Conservation (phyloP, 2,113 vertebrate genomes). For the Cynopterus brachyotis region DNA sequence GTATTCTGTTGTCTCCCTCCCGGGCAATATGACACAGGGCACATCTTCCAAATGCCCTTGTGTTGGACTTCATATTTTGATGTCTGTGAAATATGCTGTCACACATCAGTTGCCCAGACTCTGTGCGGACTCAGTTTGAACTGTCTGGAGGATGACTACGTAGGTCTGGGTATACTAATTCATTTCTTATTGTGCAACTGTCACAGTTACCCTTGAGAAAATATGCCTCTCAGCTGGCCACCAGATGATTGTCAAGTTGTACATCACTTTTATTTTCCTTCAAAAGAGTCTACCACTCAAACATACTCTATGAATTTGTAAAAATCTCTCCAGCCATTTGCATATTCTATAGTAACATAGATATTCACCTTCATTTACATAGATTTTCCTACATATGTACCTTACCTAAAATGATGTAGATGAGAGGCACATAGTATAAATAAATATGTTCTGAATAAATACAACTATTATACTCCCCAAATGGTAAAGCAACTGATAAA, state of each 20-base stretch:
- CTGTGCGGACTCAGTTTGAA: not conserved
- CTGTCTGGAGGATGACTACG: not conserved
- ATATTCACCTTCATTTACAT: not conserved
- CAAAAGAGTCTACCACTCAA: not conserved
- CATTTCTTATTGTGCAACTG: not conserved
- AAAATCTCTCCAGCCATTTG: not conserved
- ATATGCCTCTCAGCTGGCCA: not conserved
- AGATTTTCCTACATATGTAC: not conserved
- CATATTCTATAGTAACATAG: not conserved
- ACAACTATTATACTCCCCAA: not conserved
- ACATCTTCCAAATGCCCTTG: not conserved
- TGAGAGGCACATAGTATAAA: not conserved
- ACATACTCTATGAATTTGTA: not conserved
- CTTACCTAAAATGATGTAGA: not conserved
- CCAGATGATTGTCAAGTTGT: not conserved
- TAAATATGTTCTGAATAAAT: not conserved
- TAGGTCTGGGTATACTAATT: not conserved
- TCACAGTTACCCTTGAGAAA: not conserved
- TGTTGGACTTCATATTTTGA: not conserved
- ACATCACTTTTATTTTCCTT: constrained; percentile 2
- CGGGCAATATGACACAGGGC: not conserved
- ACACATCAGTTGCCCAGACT: not conserved
- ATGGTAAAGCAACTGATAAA: not conserved
- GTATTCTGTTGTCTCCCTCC: not conserved
- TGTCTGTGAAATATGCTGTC: not conserved